phyloP scores from a whole-genome alignment of 2,888 invertebrate genomes.

The Metacarcinus magister region DNA sequence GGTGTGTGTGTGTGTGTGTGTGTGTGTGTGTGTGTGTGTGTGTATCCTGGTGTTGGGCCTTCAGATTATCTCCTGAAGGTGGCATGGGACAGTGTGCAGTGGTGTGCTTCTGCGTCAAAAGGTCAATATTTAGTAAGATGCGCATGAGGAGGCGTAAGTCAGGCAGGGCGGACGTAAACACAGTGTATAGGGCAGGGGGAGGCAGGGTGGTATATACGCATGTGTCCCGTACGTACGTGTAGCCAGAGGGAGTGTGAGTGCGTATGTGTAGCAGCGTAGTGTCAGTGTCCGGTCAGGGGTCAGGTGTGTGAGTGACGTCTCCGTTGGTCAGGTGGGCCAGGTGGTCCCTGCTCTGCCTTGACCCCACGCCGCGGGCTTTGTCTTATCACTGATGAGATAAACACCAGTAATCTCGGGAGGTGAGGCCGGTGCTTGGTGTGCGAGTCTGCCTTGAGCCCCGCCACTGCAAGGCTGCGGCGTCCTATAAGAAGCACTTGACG shows the following conservation, averaged over 20 bases:
- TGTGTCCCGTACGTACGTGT: slow-evolving; percentile 7
- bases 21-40: slow-evolving; percentile 51
- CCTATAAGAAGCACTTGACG: too few species aligned
- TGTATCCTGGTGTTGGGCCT: background rate
- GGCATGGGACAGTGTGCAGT: background rate
- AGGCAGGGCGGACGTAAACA: slow-evolving; percentile 46
- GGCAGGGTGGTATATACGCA: background rate
- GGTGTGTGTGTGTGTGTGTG: slow-evolving; percentile 52
- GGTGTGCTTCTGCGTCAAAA: background rate
- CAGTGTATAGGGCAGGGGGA: slow-evolving; percentile 36
- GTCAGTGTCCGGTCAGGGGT: slow-evolving; percentile 37
- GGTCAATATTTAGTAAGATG: background rate
- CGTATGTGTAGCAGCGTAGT: background rate
- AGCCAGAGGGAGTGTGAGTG: background rate
- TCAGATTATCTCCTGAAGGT: background rate
- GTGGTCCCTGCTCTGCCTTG: background rate
- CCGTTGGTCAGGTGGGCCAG: background rate
- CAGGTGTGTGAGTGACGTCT: slow-evolving; percentile 15
- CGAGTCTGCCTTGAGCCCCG: background rate
- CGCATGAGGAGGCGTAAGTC: background rate
- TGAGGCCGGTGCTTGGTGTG: slow-evolving; percentile 13
- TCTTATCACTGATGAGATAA: background rate
- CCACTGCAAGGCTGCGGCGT: background rate
- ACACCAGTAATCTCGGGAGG: background rate
- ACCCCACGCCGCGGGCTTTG: background rate